Conservation (phyloP, 2,888 invertebrate species). For the Melanostoma scalare region DNA sequence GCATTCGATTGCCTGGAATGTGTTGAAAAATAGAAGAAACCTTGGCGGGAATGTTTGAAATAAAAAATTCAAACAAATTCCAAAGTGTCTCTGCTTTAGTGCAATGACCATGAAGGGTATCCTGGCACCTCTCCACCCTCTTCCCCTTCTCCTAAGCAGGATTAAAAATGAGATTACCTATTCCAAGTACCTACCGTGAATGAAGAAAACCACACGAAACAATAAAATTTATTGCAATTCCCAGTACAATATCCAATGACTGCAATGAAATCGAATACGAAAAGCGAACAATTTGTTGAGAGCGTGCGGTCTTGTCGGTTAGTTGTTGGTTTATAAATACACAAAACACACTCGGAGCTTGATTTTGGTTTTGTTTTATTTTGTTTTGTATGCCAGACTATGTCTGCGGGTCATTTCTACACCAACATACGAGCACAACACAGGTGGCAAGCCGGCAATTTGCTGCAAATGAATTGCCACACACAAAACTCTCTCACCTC, state of each 20-base stretch:
- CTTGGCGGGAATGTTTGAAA: constrained; percentile 16
- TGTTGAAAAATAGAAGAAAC: background rate
- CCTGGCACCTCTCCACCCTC: background rate
- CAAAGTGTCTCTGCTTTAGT: background rate
- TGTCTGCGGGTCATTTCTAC: constrained; percentile 58
- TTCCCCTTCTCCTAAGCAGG: background rate
- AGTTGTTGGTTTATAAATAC: constrained; percentile 43
- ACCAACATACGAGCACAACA: constrained; percentile 16
- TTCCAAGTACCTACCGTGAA: constrained; percentile 14
- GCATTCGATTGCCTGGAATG: constrained; percentile 20
- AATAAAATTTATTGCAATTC: constrained; percentile 51
- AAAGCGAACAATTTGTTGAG: constrained; percentile 40
- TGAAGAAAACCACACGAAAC: constrained; percentile 47
- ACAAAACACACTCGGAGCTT: constrained; percentile 20
- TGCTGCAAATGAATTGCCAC: constrained; percentile 63
- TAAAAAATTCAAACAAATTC: constrained; percentile 18
- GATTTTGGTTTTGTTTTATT: constrained; percentile 26
- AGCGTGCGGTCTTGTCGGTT: background rate
- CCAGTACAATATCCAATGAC: constrained; percentile 4
- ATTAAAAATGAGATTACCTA: background rate
- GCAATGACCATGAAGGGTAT: constrained; percentile 32
- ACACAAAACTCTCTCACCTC: background rate
- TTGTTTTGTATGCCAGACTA: constrained; percentile 40
- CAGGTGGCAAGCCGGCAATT: constrained; percentile 64
- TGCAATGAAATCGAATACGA: constrained; percentile 55